Evolutionary conservation across 2,888 invertebrate species (phyloP), one percentile per base, ranked within the genome.

Genomic region (Drosophila colorata): DNA sequence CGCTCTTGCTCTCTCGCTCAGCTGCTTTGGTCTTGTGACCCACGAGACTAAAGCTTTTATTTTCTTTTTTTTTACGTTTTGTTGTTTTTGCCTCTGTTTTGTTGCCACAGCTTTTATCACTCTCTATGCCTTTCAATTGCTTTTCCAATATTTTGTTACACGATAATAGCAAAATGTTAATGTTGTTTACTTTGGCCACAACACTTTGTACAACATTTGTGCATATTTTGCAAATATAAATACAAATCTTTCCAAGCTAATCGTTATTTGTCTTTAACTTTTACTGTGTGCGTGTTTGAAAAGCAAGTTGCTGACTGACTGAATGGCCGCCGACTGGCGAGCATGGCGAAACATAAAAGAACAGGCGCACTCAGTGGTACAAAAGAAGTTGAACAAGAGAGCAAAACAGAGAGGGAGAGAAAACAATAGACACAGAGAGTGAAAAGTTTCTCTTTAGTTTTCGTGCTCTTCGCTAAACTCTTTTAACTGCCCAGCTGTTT

Each of bases 1-100:
- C 48, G 25, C 43, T 58, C 48, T 37, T 48, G 11, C 51, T 16
- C 51, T 23, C 46, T 14, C 43, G 11, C 69, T 46, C 69, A 76
- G 80, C 73, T 75, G 74, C 49, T 60, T 69, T 59, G 67, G 84
- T 85, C 87, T 89, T 84, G 89, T 85, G 84, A 89, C 82, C 82
- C 68, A 72, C 81, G 76, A 57, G 59, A 68, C 67, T 38, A 48
- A 59, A 31, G 60, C 41, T 44, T 67, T 67, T 60, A n/a, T n/a
- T 41, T 47, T 61, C 40, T 37, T 43, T 51, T 49, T 48, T 52
- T 37, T 56, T 59, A 23, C 46, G 53, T 41, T 61, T 64, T 63
- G 49, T 63, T 64, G 64, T 53, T 61, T 66, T 51, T 71, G 71
- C 44, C 55, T 79, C 65, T 78, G 75, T 88, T 80, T 83, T 84